Evolutionary conservation across 2,113 vertebrate species (phyloP), one percentile per base, ranked within the genome.

Genomic region (Taurulus bubalis): DNA sequence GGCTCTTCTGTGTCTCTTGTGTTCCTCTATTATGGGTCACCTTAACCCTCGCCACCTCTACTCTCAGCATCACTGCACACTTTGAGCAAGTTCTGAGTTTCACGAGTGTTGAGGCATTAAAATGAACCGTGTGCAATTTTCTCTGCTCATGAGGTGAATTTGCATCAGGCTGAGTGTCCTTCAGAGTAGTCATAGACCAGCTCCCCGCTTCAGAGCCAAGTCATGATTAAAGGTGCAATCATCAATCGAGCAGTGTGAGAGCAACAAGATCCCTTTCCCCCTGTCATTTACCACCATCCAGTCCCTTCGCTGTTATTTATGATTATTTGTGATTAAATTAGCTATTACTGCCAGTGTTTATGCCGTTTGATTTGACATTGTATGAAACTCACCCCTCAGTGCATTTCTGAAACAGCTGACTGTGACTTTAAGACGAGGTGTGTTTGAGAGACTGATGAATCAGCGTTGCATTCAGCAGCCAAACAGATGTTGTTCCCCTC

Each of bases 401-500:
- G 59, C 70, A 12, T 87, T 83, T 77, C 71, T 32, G 68, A 90
- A 91, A 88, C 65, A 80, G 81, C 91, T 85, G 80, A 92, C 91
- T 90, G 87, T 20, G 70, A 67, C 90, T 94, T 89, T 87, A 91
- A 91, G 90, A 84, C 53, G 60, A 90, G 85, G 86, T 87, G 86
- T 71, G 82, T 85, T 79, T 70, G 71, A 53, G 60, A 92, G 91
- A 90, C 77, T 88, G 93, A 93, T 93, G 91, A 94, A 91, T 93
- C 91, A 91, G 93, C 89, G 64, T 71, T 87, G 87, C 84, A 83
- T 92, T 93, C 85, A 84, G 90, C 86, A 86, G 92, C 91, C 92
- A 93, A 94, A 91, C 94, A 95, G 94, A 95, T 95, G 94, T 94
- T 92, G 87, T 91, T 90, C 88, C 78, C 93, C 90, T 90, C 89